Evolutionary conservation across 2,797 vertebrate species (phyloP).

Genomic region (Urosaurus nigricauda): DNA sequence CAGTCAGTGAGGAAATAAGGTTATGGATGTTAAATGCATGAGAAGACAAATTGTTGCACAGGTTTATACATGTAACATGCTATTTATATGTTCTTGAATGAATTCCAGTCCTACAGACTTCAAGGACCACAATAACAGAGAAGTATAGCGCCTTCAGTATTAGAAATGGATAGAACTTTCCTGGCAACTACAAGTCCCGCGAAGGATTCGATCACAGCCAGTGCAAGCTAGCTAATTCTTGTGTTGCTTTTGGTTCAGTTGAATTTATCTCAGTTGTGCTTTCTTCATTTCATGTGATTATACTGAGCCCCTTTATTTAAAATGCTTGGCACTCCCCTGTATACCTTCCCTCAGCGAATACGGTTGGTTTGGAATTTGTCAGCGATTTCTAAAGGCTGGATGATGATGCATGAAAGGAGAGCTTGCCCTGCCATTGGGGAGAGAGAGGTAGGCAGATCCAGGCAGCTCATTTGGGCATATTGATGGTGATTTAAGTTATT

Average conservation of each 20-base stretch:
- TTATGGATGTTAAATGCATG: conserved; percentile 9
- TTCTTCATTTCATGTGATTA: not conserved
- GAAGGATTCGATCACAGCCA: not conserved
- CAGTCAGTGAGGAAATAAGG: conserved; percentile 37
- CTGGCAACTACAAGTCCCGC: conserved; percentile 13
- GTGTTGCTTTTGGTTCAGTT: not conserved
- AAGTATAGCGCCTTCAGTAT: not conserved
- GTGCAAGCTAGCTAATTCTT: not conserved
- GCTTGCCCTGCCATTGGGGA: not conserved
- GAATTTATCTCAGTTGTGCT: not conserved
- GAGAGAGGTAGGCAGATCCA: not conserved
- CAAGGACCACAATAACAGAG: conserved; percentile 23
- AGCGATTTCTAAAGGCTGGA: conserved; percentile 12
- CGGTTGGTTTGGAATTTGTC: conserved; percentile 8
- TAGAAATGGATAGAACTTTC: not conserved
- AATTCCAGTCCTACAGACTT: not conserved
- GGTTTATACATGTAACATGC: not conserved
- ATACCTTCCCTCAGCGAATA: not conserved
- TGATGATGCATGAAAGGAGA: conserved; percentile 9
- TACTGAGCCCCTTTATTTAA: conserved; percentile 13
- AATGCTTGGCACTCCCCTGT: no score
- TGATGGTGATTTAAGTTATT: not conserved
- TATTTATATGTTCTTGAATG: not conserved
- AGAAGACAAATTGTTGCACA: conserved; percentile 3
- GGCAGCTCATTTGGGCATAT: not conserved